Evolutionary conservation across 35 echinoderm and acorn worm species (phyloP), one percentile per base, ranked within the genome.

Genomic region (Apostichopus japonicus): DNA sequence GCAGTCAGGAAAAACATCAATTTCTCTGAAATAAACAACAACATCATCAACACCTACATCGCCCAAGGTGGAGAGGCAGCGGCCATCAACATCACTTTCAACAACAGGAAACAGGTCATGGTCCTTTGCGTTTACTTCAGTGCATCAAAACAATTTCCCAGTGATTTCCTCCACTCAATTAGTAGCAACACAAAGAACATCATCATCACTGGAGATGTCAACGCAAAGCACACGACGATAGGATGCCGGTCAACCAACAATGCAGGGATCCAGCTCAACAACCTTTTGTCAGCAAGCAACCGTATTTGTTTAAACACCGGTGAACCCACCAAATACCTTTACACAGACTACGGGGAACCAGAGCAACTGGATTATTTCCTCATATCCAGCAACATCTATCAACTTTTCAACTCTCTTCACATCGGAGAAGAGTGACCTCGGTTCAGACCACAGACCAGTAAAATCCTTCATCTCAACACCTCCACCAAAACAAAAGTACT

Each of bases 281-380:
- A 90, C 65, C 33, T 77, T 10, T 2, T 90, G 23, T 5, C 67
- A 63, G 22, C 33, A 10, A 27, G 16, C 19, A 4, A 72, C 72
- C 7, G 73, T 65, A 76, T 72, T 17, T 90, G 88, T 53, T 67
- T 90, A 21, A 90, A 90, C 72, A 77, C 52, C 10, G 88, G 88
- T 7, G 65, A 77, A 77, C 88, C 88, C 24, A 87, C 56, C 16
- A 53, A 21, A 16, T 87, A 87, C 56, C 84, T 56, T 6, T 87
- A 87, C 84, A 87, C 16, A 53, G 62, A 14, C 56, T 0, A 23
- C 10, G 84, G 56, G 22, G 19, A 87, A 1, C 84, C 84, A 57
- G 84, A 87, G 61, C 84, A 90, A 90, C 51, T 73, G 8, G 88
- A 90, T 27, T 90, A 90, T 13, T 27, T 53, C 65, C 65, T 90